Evolutionary conservation across 2,888 invertebrate genomes (phyloP).

Genomic region (Drosophila parthenogenetica): DNA sequence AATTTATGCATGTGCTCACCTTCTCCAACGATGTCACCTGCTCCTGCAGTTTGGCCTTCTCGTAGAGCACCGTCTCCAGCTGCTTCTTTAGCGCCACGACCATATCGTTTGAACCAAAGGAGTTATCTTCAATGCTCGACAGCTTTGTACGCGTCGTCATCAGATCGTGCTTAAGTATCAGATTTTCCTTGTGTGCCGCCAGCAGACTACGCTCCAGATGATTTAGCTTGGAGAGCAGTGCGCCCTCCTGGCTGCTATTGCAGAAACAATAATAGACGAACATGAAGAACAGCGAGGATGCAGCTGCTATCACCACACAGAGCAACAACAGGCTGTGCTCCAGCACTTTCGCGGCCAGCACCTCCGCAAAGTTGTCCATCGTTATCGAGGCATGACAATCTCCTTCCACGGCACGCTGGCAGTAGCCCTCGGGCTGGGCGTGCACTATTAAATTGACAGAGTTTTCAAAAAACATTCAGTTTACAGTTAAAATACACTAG

Average conservation of each 20-base stretch:
- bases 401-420: conserved; percentile 39
- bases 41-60: conserved; percentile 87
- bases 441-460: conserved; percentile 2
- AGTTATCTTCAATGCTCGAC: conserved; percentile 89
- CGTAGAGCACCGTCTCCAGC: conserved; percentile 86
- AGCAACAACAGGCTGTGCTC: conserved; percentile 86
- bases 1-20: conserved; percentile 78
- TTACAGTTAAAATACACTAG: background rate
- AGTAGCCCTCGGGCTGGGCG: conserved; percentile 37
- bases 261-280: conserved; percentile 92
- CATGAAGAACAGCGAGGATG: conserved; percentile 90
- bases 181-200: conserved; percentile 88
- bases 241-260: conserved; percentile 89
- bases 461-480: conserved; percentile 10
- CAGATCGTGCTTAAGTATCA: conserved; percentile 88
- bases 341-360: conserved; percentile 73
- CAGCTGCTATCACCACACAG: conserved; percentile 89
- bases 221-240: conserved; percentile 89
- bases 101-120: conserved; percentile 90
- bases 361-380: conserved; percentile 71
- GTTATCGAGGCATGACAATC: conserved; percentile 45
- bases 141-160: conserved; percentile 87
- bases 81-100: conserved; percentile 89
- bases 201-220: conserved; percentile 88
- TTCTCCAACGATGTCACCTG: conserved; percentile 89